Conservation (phyloP, 2,113 vertebrate genomes). For the Strix aluco region DNA sequence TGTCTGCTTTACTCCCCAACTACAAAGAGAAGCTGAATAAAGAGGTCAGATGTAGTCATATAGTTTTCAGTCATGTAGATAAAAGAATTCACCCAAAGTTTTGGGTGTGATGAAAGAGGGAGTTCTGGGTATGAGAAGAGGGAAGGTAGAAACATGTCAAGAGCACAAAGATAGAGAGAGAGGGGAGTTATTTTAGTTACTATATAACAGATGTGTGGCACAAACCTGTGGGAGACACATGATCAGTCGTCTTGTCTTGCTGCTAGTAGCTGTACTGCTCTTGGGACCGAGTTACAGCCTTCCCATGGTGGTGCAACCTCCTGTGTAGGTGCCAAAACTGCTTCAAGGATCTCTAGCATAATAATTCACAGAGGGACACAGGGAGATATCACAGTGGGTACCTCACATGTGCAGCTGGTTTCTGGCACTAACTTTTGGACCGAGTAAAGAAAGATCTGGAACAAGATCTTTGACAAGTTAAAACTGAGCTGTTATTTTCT, state of each 20-base stretch:
- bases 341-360: neutral
- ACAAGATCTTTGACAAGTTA: neutral
- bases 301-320: neutral
- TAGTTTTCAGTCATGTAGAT: neutral
- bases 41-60: neutral
- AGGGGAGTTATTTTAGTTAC: neutral
- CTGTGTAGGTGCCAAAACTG: neutral
- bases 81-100: neutral
- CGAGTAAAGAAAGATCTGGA: neutral
- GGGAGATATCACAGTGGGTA: neutral
- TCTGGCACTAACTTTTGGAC: neutral
- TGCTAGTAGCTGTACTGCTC: neutral
- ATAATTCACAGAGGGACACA: neutral
- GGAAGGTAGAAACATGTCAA: neutral
- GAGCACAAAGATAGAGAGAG: neutral
- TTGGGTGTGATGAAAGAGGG: neutral
- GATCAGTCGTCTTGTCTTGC: accelerated
- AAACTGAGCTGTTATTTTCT: neutral
- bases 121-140: neutral
- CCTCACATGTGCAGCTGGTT: neutral
- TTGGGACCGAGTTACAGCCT: neutral
- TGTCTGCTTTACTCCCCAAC: neutral
- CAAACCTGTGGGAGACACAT: neutral
- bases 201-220: neutral
- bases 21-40: neutral